Base-by-base conservation (phyloP, 2,797 vertebrate species). In the Cossypha polioptera region DNA sequence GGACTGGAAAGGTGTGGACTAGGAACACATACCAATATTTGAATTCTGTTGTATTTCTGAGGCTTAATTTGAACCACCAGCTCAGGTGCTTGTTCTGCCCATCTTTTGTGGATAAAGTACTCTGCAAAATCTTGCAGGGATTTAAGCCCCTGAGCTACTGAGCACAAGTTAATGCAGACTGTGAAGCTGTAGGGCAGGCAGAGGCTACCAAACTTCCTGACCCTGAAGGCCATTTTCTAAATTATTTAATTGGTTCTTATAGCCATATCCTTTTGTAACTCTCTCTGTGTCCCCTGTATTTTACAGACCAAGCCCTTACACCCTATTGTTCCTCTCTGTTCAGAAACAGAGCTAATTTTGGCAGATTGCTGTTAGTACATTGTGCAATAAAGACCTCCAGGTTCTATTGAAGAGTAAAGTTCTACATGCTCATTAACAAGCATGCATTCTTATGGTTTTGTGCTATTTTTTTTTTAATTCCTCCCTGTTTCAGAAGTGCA, bases 311-410 rank as follows among this genome's bases (percentile, higher is more conserved):
- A 93, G 53, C 71, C 86, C 63, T 96, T 79, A 24, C 48, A 62
- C 16, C 24, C 18, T 3, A 0, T 10, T 58, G 28, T 82, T 14
- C 13, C 84, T 58, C 0, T 0, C 40, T 28, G 9, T 45, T 59
- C 63, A 61, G 80, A 92, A 79, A 42, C 48, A 66, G 63, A 95
- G 47, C 6, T 51, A 20, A 84, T 88, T 80, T 86, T 43, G 59
- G 57, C 19, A 76, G 29, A 78, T 73, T 86, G 45, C 45, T 82
- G 63, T 50, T 73, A 35, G 73, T 85, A 21, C 11, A 12, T 18
- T 90, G 68, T 48, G 8, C n/a, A 68, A 10, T 7, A 36, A 54
- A 88, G 29, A 86, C 28, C n/a, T 84, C 51, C 35, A 13, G 24
- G 36, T 25, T 92, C 58, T 86, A 5, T 10, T 58, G 67, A 63